These are phyloP conservation scores for Muscicapa comitata DNA, from an alignment of 2,797 vertebrate species.

Conservation along the genomic window DNA sequence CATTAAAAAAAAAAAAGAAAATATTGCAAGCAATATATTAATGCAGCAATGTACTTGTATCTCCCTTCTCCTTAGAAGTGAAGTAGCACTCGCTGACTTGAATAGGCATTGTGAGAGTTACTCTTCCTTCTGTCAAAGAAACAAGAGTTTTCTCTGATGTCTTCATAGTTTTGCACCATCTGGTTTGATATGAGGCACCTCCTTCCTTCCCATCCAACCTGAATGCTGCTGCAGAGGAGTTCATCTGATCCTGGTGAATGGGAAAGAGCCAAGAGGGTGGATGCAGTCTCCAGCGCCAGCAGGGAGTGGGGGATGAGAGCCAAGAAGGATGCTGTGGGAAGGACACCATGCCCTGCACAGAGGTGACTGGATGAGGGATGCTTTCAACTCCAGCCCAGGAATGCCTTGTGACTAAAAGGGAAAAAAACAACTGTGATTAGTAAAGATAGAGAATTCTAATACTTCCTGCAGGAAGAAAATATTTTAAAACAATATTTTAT, in stretches of 20 bases:
- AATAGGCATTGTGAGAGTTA: neutral
- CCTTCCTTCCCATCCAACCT: neutral
- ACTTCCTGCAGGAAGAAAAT: neutral
- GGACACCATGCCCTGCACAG: neutral
- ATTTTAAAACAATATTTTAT: neutral
- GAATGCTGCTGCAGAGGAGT: neutral
- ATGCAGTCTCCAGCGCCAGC: neutral
- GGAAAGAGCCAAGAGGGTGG: neutral
- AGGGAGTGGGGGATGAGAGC: neutral
- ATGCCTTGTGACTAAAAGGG: neutral
- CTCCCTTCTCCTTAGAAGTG: neutral
- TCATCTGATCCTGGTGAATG: accelerated
- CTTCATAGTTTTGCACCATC: neutral
- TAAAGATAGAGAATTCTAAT: neutral
- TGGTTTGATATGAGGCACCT: neutral
- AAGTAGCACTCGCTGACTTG: neutral
- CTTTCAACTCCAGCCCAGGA: neutral
- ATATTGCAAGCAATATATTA: neutral
- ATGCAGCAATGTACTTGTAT: neutral
- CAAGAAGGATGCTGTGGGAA: neutral
- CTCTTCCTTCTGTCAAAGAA: neutral
- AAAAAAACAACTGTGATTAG: neutral
- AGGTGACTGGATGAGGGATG: neutral
- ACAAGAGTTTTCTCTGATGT: neutral
- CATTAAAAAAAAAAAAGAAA: neutral